A percentile compares a stretch with the other conserved stretches of the same genome.
Conservation (phyloP, 2,888 invertebrate genomes). For the Drosophila hawaiiensis region DNA sequence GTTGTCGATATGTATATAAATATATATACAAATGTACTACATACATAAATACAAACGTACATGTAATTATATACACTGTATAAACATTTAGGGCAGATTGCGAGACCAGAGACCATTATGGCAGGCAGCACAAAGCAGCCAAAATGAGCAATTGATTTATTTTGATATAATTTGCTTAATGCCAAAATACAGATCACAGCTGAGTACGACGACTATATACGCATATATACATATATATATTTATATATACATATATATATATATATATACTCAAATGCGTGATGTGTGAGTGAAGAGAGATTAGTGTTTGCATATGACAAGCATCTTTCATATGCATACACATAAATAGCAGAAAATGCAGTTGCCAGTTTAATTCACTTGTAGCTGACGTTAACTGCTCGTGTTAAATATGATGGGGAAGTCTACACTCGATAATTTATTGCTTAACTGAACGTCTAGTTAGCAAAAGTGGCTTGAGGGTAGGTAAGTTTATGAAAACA, state of each 20-base stretch:
- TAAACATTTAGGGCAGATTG: conserved; percentile 39
- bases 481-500: background rate
- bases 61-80: conserved; percentile 32
- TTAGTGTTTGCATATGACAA: conserved; percentile 1
- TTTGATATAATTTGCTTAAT: conserved; percentile 48
- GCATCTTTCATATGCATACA: conserved; percentile 1
- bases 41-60: conserved; percentile 10
- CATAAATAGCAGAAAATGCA: background rate
- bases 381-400: background rate
- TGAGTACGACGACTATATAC: conserved; percentile 12
- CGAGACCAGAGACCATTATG: conserved; percentile 12
- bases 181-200: conserved; percentile 28
- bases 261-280: background rate
- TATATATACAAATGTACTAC: conserved; percentile 13
- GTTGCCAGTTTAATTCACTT: conserved; percentile 5
- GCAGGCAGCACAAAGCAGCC: conserved; percentile 16
- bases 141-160: conserved; percentile 65
- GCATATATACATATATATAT: background rate
- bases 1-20: conserved; percentile 17
- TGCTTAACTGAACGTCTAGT: background rate
- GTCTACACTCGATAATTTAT: background rate
- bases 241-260: background rate
- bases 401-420: background rate
- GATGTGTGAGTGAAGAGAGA: conserved; percentile 3
- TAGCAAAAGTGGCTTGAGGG: background rate